phyloP scores from a whole-genome alignment of 1,140 invertebrate species.

The Wiebesia pumilae region DNA sequence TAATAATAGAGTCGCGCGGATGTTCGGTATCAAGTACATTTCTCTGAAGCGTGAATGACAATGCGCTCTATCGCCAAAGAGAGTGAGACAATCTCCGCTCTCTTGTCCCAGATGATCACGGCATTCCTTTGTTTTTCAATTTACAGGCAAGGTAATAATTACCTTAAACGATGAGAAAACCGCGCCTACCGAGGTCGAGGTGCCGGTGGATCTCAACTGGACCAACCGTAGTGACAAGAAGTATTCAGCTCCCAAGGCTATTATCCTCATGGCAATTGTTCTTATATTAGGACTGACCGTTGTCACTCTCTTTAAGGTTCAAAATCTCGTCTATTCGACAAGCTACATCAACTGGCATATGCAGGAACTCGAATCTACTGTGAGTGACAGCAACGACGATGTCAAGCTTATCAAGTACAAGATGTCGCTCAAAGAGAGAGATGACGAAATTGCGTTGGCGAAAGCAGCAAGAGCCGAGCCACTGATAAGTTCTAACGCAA shows the following conservation, averaged over 20 bases:
- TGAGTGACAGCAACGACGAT: constrained; percentile 46
- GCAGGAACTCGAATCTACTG: constrained; percentile 46
- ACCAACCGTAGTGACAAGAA: constrained; percentile 34
- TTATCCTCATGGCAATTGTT: constrained; percentile 32
- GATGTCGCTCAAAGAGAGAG: constrained; percentile 17
- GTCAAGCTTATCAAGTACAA: constrained; percentile 51
- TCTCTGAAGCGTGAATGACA: constrained; percentile 21
- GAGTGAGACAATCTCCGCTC: constrained; percentile 3
- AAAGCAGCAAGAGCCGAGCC: constrained; percentile 21
- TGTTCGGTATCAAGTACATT: constrained; percentile 4
- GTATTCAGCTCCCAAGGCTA: constrained; percentile 32
- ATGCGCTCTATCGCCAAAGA: neutral
- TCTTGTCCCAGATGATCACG: constrained; percentile 49
- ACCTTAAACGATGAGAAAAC: constrained; percentile 54
- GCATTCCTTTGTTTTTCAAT: constrained; percentile 36
- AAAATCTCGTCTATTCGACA: constrained; percentile 50
- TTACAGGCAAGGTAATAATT: constrained; percentile 53
- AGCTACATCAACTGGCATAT: constrained; percentile 50
- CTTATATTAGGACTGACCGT: constrained; percentile 44
- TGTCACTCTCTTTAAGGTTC: constrained; percentile 49
- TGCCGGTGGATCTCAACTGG: constrained; percentile 52
- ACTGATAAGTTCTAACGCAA: neutral
- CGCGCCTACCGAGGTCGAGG: constrained; percentile 50
- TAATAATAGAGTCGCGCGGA: neutral
- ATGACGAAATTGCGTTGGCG: constrained; percentile 16